Conservation (phyloP, 2,888 invertebrate genomes). For the Norana najaformis region DNA sequence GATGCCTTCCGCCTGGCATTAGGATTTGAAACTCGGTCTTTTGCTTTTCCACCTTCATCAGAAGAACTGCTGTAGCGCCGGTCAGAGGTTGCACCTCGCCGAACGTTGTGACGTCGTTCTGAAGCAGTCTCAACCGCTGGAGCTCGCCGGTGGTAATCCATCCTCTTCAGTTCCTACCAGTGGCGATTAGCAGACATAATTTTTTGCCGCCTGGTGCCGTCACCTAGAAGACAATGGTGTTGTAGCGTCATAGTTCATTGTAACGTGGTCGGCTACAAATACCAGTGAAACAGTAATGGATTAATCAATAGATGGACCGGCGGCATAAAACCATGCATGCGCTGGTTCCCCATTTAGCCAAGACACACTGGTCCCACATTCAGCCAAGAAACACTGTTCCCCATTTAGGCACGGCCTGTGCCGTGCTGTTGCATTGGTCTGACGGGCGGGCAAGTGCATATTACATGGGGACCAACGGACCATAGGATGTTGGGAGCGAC, state of each 20-base stretch:
- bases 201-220: neutral
- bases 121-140: neutral
- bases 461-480: neutral
- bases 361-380: neutral
- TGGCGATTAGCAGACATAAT: neutral
- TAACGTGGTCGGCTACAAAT: constrained; percentile 1
- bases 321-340: neutral
- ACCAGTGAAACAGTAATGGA: constrained; percentile 10
- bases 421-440: neutral
- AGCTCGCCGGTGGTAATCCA: constrained; percentile 9
- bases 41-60: constrained; percentile 3
- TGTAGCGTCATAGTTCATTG: constrained; percentile 1
- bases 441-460: neutral
- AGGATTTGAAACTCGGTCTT: neutral
- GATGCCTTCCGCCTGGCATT: neutral
- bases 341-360: constrained; percentile 7
- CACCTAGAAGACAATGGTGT: constrained; percentile 13
- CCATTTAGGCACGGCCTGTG: neutral
- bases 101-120: neutral
- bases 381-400: neutral
- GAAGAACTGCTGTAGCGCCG: constrained; percentile 19
- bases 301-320: neutral
- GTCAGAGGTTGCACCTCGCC: neutral
- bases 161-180: neutral
- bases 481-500: neutral